Evolutionary conservation across 92 coral and sea anemone genomes (phyloP), one percentile per base, ranked within the genome.

Genomic region (Palythoa grandis): DNA sequence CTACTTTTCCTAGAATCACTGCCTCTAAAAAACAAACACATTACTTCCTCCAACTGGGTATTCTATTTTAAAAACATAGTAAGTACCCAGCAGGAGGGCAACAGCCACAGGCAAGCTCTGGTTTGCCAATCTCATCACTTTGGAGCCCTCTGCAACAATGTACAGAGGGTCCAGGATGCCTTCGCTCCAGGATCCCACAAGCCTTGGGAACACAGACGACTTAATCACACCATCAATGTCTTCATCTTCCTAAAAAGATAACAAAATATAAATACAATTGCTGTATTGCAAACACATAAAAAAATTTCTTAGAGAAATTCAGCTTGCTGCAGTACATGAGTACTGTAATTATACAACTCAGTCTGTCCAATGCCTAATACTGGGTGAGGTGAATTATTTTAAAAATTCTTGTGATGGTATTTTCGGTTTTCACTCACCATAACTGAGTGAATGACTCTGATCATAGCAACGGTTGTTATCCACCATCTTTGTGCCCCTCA

Each of bases 331-430:
- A 65, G 70, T 65, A 17, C 70, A 65, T 65, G 70, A 65, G 17
- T 65, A 65, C 70, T 65, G 70, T 65, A 65, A 65, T 65, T 65
- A 65, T 65, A 65, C 70, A 65, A 65, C 70, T 65, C 70, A 65
- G 70, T 23, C 20, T 65, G 70, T 53, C 14, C 6, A 53, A 53
- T 53, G 58, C 6, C 1, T 53, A 53, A 52, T 53, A 53, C 11
- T 53, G 54, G 6, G 14, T 15, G 9, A 15, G 58, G 58, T 53
- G 58, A 65, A 65, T 65, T 65, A 65, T 65, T 65, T 65, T 65
- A 1, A 65, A 65, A 65, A 65, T 65, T 65, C 70, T 65, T 65
- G n/a, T n/a, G n/a, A n/a, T n/a, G n/a, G n/a, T n/a, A n/a, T n/a
- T n/a, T n/a, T n/a, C n/a, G n/a, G n/a, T n/a, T n/a, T n/a, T n/a